phyloP scores from a whole-genome alignment of 2,797 vertebrate species.

The Phoxinus dragarum region DNA sequence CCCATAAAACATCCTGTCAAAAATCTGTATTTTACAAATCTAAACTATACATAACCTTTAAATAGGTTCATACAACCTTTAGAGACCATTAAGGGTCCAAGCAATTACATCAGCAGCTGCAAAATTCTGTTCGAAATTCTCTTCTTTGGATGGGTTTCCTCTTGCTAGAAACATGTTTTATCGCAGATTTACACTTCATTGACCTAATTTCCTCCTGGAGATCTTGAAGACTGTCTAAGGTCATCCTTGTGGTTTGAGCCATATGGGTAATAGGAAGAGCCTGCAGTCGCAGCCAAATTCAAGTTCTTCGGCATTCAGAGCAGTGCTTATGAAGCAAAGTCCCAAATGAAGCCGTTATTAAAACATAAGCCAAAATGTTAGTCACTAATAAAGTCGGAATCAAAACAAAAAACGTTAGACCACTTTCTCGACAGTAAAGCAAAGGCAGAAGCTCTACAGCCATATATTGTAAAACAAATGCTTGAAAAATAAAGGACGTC shows the following conservation, averaged over 20 bases:
- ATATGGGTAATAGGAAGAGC: conserved; percentile 48
- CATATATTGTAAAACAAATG: no score
- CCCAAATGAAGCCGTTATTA: conserved; percentile 31
- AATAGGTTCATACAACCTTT: conserved; percentile 9
- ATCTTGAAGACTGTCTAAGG: conserved; percentile 53
- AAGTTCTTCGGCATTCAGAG: neutral
- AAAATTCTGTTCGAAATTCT: conserved; percentile 1
- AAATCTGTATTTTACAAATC: neutral
- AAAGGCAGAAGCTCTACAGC: neutral
- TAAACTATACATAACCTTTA: neutral
- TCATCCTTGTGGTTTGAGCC: conserved; percentile 29
- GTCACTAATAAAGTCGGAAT: neutral
- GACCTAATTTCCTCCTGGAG: conserved; percentile 51
- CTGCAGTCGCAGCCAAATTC: conserved; percentile 21
- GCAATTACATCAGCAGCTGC: conserved; percentile 18
- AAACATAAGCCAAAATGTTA: conserved; percentile 44
- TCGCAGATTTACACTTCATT: conserved; percentile 41
- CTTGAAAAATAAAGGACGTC: no score
- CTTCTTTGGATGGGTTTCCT: conserved; percentile 7
- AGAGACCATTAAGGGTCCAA: conserved; percentile 2
- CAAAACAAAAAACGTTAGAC: conserved; percentile 5
- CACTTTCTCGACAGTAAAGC: neutral
- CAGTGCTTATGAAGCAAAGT: conserved; percentile 9
- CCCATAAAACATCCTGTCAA: neutral
- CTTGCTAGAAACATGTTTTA: conserved; percentile 48